Evolutionary conservation across 2,888 invertebrate species (phyloP).

Genomic region (Mesorhabditis spiculigera): DNA sequence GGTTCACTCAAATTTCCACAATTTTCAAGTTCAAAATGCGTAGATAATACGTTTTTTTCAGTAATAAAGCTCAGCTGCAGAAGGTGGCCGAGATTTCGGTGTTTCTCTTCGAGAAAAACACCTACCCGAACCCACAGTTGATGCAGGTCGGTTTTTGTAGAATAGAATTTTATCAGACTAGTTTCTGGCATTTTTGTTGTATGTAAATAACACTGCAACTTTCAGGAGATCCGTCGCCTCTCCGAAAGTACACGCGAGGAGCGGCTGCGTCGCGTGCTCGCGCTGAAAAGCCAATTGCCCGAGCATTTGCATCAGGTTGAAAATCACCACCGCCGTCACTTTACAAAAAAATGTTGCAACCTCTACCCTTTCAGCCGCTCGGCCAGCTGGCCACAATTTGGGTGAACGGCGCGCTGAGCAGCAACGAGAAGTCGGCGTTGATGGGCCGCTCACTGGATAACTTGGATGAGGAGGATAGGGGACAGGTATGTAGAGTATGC

Average conservation of each 20-base stretch:
- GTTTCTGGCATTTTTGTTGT: not conserved
- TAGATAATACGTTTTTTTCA: too few relatives aligned
- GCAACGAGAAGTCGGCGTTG: not conserved
- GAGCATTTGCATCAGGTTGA: not conserved
- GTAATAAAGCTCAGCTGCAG: not conserved
- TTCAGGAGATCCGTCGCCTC: not conserved
- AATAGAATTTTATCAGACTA: not conserved
- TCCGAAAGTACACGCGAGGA: not conserved
- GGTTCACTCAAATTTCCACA: too few relatives aligned
- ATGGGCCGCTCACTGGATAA: not conserved
- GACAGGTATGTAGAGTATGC: not conserved
- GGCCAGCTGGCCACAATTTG: not conserved
- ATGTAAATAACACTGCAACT: not conserved
- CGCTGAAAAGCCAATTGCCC: not conserved
- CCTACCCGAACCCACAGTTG: not conserved
- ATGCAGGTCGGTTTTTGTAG: not conserved
- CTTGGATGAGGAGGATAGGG: not conserved
- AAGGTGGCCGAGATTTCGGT: not conserved
- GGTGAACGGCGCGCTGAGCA: not conserved
- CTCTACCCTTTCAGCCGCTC: not conserved
- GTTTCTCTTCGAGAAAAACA: not conserved
- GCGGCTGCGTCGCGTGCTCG: not conserved
- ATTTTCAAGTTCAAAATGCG: too few relatives aligned
- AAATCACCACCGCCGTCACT: not conserved
- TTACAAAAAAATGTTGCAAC: too few relatives aligned